Base-by-base conservation (phyloP, 2,888 invertebrate species). In the Eugnorisma glareosa region DNA sequence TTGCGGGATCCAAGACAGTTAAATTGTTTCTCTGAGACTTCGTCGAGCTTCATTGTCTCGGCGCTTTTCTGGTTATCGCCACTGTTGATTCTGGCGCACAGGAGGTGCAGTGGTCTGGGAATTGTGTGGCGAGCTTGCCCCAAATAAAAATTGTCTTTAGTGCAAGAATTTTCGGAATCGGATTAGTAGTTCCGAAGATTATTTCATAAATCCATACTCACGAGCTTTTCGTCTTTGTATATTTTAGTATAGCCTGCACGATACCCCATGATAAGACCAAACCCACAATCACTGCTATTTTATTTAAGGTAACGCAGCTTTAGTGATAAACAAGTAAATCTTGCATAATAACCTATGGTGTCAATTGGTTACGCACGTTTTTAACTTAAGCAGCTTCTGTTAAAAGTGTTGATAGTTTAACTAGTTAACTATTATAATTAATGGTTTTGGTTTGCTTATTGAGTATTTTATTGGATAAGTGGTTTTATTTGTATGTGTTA, bases 401-500 rank as follows among this genome's bases (percentile, higher is more conserved):
- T 40, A 40, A 35, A 21, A n/a, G 64, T 28, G 64, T n/a, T 64
- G 64, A 40, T 40, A 28, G 40, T 28, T 64, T 8, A n/a, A 64
- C 1, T 13, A 37, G 24, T 64, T 64, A 64, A 40, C 37, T n/a
- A 40, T 40, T 28, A 64, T 64, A 64, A 64, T 40, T 40, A 64
- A 64, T 64, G 18, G 37, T 11, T 61, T 63, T 24, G 37, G 2
- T 40, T 15, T 28, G 64, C 28, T 64, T 28, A 28, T 40, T 64
- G 64, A 64, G n/a, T 40, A 40, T 64, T 64, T 64, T 40, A 64
- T 61, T 64, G 40, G 64, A 18, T 40, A 28, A 61, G 28, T 57
- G 57, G 28, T 28, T 61, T 61, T 61, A 21, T 61, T 61, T 11
- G 1, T 15, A 35, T 61, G 61, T 35, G 61, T 59, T 59, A 11